A percentile compares a stretch with the other conserved stretches of the same genome.
Evolutionary conservation across 2,888 invertebrate genomes (phyloP).

Genomic region (Apomyelois bistriatella): DNA sequence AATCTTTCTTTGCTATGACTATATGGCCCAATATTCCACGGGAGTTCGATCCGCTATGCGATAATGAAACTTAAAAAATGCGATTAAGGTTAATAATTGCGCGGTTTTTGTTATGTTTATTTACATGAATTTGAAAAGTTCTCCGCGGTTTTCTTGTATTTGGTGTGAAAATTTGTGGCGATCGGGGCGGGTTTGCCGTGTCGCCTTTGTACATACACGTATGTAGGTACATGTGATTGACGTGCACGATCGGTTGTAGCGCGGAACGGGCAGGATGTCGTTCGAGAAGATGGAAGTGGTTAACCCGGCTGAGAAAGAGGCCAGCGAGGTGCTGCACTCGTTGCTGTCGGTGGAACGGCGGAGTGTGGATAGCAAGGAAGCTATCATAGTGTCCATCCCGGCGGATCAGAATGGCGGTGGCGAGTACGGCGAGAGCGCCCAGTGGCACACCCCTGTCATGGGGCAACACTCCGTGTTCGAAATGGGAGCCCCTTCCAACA

Average conservation of each 20-base stretch:
- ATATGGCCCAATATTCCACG: constrained; percentile 82
- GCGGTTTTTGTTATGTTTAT: constrained; percentile 81
- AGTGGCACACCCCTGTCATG: constrained; percentile 83
- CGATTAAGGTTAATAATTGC: constrained; percentile 82
- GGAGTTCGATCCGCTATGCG: constrained; percentile 81
- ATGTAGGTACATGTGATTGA: constrained; percentile 75
- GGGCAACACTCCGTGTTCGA: constrained; percentile 76
- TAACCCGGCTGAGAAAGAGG: constrained; percentile 85
- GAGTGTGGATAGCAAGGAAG: constrained; percentile 80
- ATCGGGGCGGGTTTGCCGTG: constrained; percentile 65
- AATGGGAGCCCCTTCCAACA: constrained; percentile 57
- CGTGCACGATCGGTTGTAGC: constrained; percentile 70
- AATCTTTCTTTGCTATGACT: constrained; percentile 76
- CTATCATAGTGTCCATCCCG: constrained; percentile 73
- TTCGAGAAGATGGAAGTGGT: constrained; percentile 82
- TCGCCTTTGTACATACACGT: constrained; percentile 69
- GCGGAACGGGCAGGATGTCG: constrained; percentile 62
- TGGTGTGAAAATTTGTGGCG: constrained; percentile 44
- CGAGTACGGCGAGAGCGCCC: constrained; percentile 77
- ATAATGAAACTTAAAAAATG: constrained; percentile 82
- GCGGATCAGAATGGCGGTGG: constrained; percentile 67
- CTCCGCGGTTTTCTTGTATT: constrained; percentile 72
- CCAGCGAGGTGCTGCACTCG: constrained; percentile 84
- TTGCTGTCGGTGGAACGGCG: constrained; percentile 83
- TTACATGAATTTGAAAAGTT: constrained; percentile 80